Percentiles rank a stretch among this genome's conserved stretches.
Evolutionary conservation across 92 coral and sea anemone species (phyloP).

Genomic region (Epizoanthus scotinus): DNA sequence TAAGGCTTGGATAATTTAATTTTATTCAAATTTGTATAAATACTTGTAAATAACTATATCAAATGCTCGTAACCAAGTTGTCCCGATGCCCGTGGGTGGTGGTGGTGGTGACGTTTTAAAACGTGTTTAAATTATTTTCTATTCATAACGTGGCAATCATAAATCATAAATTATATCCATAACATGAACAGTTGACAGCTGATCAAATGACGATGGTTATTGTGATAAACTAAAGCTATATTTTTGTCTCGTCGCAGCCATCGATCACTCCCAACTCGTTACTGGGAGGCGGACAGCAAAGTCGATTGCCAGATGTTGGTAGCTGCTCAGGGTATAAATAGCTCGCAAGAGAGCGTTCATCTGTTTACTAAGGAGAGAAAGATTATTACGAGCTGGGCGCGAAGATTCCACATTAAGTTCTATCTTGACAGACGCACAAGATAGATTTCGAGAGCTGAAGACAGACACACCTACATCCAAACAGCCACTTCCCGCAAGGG

Average conservation of each 20-base stretch:
- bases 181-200: neutral
- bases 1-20: too few species aligned
- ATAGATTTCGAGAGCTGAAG: neutral
- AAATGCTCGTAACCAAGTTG: too few species aligned
- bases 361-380: conserved; percentile 24
- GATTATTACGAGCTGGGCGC: conserved; percentile 18
- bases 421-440: neutral
- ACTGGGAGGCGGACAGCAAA: conserved; percentile 14
- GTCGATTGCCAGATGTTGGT: conserved; percentile 25
- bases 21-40: too few species aligned
- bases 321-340: conserved; percentile 7
- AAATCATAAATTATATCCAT: neutral
- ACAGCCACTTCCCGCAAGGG: too few species aligned
- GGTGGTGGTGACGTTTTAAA: too few species aligned
- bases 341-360: neutral
- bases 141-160: neutral
- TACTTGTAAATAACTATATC: too few species aligned
- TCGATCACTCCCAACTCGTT: neutral
- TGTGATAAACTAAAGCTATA: neutral
- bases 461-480: neutral
- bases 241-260: neutral
- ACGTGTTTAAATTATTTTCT: too few species aligned
- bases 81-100: too few species aligned
- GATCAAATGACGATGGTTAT: neutral
- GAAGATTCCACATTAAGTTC: conserved; percentile 21